A percentile compares a stretch with the other conserved stretches of the same genome.
Conservation (phyloP, 1,140 invertebrate species). For the Drosophila kikkawai region DNA sequence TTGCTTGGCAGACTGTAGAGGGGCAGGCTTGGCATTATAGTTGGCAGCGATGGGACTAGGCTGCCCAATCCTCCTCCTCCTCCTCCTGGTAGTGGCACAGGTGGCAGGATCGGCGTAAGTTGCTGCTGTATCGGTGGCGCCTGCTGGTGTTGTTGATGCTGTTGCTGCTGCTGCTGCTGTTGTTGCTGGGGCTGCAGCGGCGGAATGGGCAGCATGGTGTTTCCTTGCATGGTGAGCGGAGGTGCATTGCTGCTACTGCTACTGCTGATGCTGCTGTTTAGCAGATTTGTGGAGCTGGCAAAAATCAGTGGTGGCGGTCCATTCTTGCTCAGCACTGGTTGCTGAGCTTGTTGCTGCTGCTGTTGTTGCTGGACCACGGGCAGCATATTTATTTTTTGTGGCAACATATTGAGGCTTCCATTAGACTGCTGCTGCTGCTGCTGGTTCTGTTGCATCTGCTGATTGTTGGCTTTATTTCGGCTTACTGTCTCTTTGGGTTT, state of each 20-base stretch:
- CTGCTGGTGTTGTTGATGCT: constrained; percentile 11
- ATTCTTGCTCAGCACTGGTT: constrained; percentile 42
- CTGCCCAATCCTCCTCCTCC: constrained; percentile 23
- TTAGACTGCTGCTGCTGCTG: constrained; percentile 41
- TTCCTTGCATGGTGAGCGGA: constrained; percentile 24
- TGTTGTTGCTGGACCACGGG: constrained; percentile 48
- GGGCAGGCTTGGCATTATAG: constrained; percentile 46
- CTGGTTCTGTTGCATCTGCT: constrained; percentile 23
- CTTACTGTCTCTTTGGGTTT: constrained; percentile 48
- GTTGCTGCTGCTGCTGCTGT: constrained; percentile 29
- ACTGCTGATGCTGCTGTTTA: constrained; percentile 46
- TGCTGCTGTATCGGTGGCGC: constrained; percentile 8
- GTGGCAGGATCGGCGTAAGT: constrained; percentile 18
- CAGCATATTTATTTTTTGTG: constrained; percentile 49
- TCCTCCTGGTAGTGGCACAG: constrained; percentile 16
- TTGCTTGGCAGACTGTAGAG: constrained; percentile 52
- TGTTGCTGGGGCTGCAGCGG: constrained; percentile 55
- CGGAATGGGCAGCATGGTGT: constrained; percentile 44
- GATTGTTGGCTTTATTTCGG: constrained; percentile 43
- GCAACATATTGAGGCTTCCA: constrained; percentile 47
- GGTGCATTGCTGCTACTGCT: constrained; percentile 31
- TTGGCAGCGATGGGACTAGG: constrained; percentile 56
- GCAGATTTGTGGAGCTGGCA: constrained; percentile 64
- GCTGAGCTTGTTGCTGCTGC: constrained; percentile 42
- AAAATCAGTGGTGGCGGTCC: constrained; percentile 69